Conservation (phyloP, 1,140 invertebrate species). For the Trichonephila clavata region DNA sequence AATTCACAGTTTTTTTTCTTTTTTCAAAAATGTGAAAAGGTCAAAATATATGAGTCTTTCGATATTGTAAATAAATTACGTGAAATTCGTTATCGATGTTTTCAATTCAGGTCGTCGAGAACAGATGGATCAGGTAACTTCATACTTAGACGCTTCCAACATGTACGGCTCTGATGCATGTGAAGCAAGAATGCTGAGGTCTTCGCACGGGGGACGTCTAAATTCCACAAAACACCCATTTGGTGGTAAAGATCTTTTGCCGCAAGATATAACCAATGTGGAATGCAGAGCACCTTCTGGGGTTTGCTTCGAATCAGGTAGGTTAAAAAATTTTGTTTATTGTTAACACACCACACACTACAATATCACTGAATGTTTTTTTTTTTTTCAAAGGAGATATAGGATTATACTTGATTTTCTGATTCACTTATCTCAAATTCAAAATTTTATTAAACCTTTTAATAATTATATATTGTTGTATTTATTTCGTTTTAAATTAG, state of each 20-base stretch:
- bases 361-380: too few relatives aligned
- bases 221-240: slow-evolving; percentile 89
- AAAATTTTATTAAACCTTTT: too few relatives aligned
- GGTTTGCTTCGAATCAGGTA: slow-evolving; percentile 91
- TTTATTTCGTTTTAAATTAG: too few relatives aligned
- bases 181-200: slow-evolving; percentile 87
- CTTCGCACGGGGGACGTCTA: slow-evolving; percentile 86
- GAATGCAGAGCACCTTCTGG: slow-evolving; percentile 92
- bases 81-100: not conserved
- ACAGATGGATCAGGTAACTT: slow-evolving; percentile 86
- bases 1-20: too few relatives aligned
- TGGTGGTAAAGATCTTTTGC: slow-evolving; percentile 86
- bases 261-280: slow-evolving; percentile 87
- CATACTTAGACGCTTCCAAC: slow-evolving; percentile 85
- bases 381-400: too few relatives aligned
- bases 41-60: too few relatives aligned
- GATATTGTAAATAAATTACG: too few relatives aligned
- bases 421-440: too few relatives aligned
- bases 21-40: too few relatives aligned
- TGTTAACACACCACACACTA: too few relatives aligned
- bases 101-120: slow-evolving; percentile 82
- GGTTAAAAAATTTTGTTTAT: slow-evolving; percentile 7
- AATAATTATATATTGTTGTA: too few relatives aligned
- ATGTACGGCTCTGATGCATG: slow-evolving; percentile 89
- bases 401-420: too few relatives aligned